Evolutionary conservation across 2,797 vertebrate species (phyloP).

Genomic region (Galago senegalensis): DNA sequence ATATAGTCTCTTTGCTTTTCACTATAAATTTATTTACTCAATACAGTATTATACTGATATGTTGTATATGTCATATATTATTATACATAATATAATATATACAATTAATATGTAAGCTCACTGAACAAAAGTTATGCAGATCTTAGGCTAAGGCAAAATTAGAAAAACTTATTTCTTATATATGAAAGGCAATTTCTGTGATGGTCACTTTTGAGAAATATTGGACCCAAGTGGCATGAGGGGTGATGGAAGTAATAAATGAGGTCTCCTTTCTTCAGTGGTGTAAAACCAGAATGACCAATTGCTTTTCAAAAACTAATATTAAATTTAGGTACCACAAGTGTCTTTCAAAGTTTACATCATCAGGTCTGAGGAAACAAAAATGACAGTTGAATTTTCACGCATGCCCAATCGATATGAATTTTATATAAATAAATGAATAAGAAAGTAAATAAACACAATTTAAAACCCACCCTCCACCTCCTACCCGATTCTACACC

Average conservation of each 20-base stretch:
- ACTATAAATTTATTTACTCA: not conserved
- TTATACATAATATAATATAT: not conserved
- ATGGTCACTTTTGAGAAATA: not conserved
- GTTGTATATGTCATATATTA: not conserved
- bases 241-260: not conserved
- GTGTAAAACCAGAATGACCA: not conserved
- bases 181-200: not conserved
- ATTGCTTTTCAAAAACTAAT: not conserved
- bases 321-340: not conserved
- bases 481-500: not conserved
- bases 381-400: not conserved
- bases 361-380: not conserved
- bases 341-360: not conserved
- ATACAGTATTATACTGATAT: not conserved
- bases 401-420: not conserved
- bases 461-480: too few species aligned
- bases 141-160: slow-evolving; percentile 6
- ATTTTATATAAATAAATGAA: not conserved
- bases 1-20: not conserved
- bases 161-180: slow-evolving; percentile 5
- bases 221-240: not conserved
- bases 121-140: not conserved
- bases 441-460: not conserved
- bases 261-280: not conserved
- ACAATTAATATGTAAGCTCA: not conserved